Percentiles rank a stretch among this genome's conserved stretches.
phyloP scores from a whole-genome alignment of 1,140 invertebrate species.

The Drosophila bipectinata region DNA sequence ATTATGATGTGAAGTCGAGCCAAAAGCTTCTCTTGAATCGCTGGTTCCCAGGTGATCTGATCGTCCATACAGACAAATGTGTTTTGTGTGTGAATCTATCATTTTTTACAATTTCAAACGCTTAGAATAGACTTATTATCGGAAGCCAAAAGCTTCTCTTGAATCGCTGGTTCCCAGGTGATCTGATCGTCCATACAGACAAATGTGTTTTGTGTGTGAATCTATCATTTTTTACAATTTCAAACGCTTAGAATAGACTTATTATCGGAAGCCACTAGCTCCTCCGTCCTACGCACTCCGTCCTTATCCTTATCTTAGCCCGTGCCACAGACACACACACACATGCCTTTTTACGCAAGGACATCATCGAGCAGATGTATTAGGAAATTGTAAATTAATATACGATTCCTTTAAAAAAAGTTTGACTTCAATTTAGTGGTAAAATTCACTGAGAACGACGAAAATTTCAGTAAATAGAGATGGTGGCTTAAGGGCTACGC shows the following conservation, averaged over 20 bases:
- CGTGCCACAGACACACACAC: constrained; percentile 16
- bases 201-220: neutral
- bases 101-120: neutral
- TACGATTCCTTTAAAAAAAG: neutral
- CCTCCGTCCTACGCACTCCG: too few relatives aligned
- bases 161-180: too few relatives aligned
- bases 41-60: too few relatives aligned
- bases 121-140: neutral
- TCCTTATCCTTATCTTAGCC: neutral
- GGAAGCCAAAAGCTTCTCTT: too few relatives aligned
- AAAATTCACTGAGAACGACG: constrained; percentile 3
- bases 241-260: neutral
- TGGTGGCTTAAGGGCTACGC: constrained; percentile 20
- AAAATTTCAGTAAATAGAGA: neutral
- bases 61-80: neutral
- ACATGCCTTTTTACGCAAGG: constrained; percentile 1
- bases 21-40: too few relatives aligned
- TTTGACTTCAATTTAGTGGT: constrained; percentile 11
- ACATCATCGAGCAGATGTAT: neutral
- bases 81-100: neutral
- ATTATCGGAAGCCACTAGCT: neutral
- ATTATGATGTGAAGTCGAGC: too few relatives aligned
- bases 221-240: neutral
- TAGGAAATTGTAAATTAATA: neutral
- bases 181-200: neutral